phyloP scores from a whole-genome alignment of 2,113 vertebrate species.

The Aphyosemion australe region DNA sequence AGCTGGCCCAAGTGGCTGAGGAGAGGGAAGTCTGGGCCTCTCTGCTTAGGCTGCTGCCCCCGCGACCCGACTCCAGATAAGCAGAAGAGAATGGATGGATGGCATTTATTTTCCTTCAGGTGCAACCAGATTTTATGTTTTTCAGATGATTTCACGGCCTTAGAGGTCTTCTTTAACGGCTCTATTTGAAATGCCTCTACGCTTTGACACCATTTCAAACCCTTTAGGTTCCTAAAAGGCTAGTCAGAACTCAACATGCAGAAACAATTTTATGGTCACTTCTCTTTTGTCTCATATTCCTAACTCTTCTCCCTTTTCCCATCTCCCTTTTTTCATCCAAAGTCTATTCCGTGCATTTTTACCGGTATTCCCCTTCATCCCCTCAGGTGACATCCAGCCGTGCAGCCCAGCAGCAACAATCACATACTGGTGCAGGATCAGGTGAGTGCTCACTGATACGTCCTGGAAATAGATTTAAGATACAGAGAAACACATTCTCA shows the following conservation, averaged over 20 bases:
- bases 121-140: not conserved
- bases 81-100: no score
- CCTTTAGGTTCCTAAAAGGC: constrained; percentile 38
- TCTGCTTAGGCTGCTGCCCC: no score
- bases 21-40: no score
- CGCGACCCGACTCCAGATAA: no score
- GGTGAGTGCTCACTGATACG: constrained; percentile 46
- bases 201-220: constrained; percentile 27
- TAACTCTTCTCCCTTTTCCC: not conserved
- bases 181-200: constrained; percentile 57
- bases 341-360: constrained; percentile 3
- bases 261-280: constrained; percentile 35
- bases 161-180: constrained; percentile 15
- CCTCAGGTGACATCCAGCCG: constrained; percentile 86
- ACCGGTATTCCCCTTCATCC: not conserved
- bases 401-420: constrained; percentile 82
- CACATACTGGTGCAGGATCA: constrained; percentile 69
- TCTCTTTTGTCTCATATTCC: constrained; percentile 38
- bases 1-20: no score
- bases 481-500: not conserved
- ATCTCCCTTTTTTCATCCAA: not conserved
- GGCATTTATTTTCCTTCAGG: constrained; percentile 6
- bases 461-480: not conserved
- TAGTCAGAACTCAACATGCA: constrained; percentile 48
- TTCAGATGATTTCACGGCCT: constrained; percentile 6